phyloP scores from a whole-genome alignment of 1,140 invertebrate species.

The Cotesia chilonis region DNA sequence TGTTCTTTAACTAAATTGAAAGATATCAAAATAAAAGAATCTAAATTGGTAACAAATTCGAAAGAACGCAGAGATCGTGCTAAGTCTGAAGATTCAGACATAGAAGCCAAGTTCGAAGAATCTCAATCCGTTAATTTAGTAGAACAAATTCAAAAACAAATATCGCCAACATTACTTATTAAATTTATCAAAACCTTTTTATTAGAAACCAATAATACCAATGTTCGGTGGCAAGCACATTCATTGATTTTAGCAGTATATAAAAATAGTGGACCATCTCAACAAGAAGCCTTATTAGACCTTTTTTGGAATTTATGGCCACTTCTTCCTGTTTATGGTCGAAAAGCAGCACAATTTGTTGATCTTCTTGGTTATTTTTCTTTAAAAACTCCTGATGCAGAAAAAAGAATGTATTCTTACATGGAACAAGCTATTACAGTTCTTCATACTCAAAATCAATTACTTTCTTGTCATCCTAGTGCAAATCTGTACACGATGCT shows the following conservation, averaged over 20 bases:
- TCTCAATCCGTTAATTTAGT: conserved; percentile 75
- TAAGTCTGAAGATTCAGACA: conserved; percentile 75
- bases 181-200: conserved; percentile 91
- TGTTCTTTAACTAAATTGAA: conserved; percentile 68
- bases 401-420: conserved; percentile 75
- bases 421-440: conserved; percentile 87
- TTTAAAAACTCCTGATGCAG: conserved; percentile 76
- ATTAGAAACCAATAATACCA: conserved; percentile 91
- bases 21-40: conserved; percentile 55
- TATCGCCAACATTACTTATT: conserved; percentile 73
- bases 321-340: conserved; percentile 86
- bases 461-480: conserved; percentile 91
- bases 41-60: conserved; percentile 34
- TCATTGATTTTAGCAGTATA: conserved; percentile 85
- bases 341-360: conserved; percentile 95
- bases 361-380: conserved; percentile 94
- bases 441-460: conserved; percentile 85
- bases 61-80: conserved; percentile 70
- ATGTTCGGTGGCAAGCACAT: conserved; percentile 95
- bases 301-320: conserved; percentile 93
- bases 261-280: conserved; percentile 79
- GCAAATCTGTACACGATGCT: conserved; percentile 91
- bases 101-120: conserved; percentile 76
- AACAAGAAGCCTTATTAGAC: conserved; percentile 83
- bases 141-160: conserved; percentile 76